Evolutionary conservation across 2,113 vertebrate genomes (phyloP).

Genomic region (Psittacus erithacus): DNA sequence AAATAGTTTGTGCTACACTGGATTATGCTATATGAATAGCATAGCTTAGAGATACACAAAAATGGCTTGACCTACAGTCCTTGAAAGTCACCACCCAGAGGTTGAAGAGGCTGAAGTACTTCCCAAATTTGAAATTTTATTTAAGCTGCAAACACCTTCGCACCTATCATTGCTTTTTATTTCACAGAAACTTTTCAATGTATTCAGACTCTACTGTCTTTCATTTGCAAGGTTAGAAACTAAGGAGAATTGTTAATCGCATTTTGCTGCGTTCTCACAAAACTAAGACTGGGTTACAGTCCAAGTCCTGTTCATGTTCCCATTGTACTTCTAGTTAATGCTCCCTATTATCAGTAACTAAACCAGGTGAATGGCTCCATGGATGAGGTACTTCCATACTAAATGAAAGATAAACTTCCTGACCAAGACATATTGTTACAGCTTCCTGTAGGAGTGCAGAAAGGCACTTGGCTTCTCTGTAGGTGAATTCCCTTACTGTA

Average conservation of each 20-base stretch:
- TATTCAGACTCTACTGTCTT: background rate
- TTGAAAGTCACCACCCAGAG: background rate
- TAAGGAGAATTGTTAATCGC: background rate
- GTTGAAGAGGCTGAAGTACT: background rate
- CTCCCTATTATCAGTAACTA: background rate
- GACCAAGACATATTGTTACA: too few species aligned
- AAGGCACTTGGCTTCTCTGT: background rate
- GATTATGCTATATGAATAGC: background rate
- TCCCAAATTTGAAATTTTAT: background rate
- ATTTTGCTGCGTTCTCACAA: background rate
- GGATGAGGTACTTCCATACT: background rate
- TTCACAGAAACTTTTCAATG: background rate
- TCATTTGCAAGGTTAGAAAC: background rate
- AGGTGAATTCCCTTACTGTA: background rate
- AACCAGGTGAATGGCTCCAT: background rate
- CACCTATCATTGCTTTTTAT: background rate
- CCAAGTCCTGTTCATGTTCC: background rate
- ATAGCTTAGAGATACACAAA: background rate
- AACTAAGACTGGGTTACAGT: background rate
- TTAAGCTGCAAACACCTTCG: background rate
- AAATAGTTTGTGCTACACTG: background rate
- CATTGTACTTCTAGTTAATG: background rate
- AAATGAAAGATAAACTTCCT: rapidly evolving
- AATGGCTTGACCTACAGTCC: background rate
- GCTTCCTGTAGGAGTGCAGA: background rate